Evolutionary conservation across 2,888 invertebrate genomes (phyloP), one percentile per base, ranked within the genome.

Genomic region (Phania funesta): DNA sequence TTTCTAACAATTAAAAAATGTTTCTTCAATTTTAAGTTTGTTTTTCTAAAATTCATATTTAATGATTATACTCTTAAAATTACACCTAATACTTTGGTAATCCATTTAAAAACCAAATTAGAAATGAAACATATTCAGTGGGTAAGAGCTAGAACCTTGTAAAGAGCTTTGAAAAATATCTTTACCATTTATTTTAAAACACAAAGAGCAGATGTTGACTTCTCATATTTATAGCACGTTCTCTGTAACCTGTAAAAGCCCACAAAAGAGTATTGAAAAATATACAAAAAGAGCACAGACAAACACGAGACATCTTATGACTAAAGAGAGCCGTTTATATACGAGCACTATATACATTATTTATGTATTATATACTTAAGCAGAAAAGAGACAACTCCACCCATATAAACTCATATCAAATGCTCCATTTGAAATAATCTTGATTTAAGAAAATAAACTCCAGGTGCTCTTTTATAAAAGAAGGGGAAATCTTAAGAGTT

Each of bases 331-430:
- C 26, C 22, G 3, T 7, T 24, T 32, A 35, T 46, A 29, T 58
- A 44, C 9, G 16, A 58, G 7, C n/a, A n/a, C n/a, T n/a, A n/a
- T n/a, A n/a, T n/a, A n/a, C n/a, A n/a, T n/a, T n/a, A 38, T 4
- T 3, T 38, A 6, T 24, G 5, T 24, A 62, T 46, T 65, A 64
- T 38, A 74, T 78, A 76, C 24, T 44, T 62, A 54, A 52, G 41
- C 26, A 54, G 32, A 65, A 48, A 83, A 67, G 84, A 82, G 78
- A 48, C 84, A 85, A 80, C 84, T 84, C 84, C 85, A 84, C 85
- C 85, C 85, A 85, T 80, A 68, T 74, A 64, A 52, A 62, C 38
- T 54, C 22, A 44, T 29, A 68, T 44, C 16, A 32, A 54, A 48
- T 2, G 13, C 16, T 41, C 11, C 4, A 20, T 32, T 6, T 26